Conservation (phyloP, 2,888 invertebrate species). For the Oscheius onirici region DNA sequence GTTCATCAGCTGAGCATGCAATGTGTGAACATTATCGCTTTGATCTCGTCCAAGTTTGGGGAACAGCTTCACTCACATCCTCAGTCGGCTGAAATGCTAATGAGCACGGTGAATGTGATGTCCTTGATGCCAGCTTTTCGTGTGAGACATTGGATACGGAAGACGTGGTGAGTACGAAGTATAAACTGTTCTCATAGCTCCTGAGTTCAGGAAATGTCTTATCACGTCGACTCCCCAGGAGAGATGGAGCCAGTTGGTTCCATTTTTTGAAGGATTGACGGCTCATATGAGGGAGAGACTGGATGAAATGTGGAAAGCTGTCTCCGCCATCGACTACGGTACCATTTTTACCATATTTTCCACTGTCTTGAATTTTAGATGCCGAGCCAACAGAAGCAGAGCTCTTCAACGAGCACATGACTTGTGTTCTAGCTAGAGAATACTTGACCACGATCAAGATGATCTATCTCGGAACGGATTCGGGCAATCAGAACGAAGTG, state of each 20-base stretch:
- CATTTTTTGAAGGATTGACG: slow-evolving; percentile 33
- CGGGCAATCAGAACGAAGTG: neutral
- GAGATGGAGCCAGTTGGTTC: slow-evolving; percentile 30
- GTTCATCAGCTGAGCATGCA: slow-evolving; percentile 28
- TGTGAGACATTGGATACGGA: slow-evolving; percentile 49
- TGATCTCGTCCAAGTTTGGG: slow-evolving; percentile 17
- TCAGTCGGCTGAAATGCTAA: slow-evolving; percentile 34
- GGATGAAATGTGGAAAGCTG: slow-evolving; percentile 40
- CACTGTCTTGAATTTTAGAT: slow-evolving; percentile 28
- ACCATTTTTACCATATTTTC: neutral
- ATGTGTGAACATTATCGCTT: slow-evolving; percentile 24
- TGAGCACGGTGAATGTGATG: slow-evolving; percentile 30
- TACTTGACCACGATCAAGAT: slow-evolving; percentile 37
- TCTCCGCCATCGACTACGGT: slow-evolving; percentile 40
- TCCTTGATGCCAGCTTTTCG: slow-evolving; percentile 49
- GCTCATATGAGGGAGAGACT: slow-evolving; percentile 46
- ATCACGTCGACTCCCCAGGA: slow-evolving; percentile 45
- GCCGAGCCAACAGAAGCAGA: slow-evolving; percentile 60
- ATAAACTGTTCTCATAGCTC: neutral
- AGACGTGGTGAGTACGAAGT: slow-evolving; percentile 43
- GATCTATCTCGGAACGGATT: slow-evolving; percentile 11
- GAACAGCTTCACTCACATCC: slow-evolving; percentile 20
- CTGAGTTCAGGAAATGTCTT: slow-evolving; percentile 35
- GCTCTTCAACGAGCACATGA: slow-evolving; percentile 60
- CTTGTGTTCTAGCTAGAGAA: slow-evolving; percentile 57